Base-by-base conservation (phyloP, 2,113 vertebrate species). In the Pterocles burchelli region DNA sequence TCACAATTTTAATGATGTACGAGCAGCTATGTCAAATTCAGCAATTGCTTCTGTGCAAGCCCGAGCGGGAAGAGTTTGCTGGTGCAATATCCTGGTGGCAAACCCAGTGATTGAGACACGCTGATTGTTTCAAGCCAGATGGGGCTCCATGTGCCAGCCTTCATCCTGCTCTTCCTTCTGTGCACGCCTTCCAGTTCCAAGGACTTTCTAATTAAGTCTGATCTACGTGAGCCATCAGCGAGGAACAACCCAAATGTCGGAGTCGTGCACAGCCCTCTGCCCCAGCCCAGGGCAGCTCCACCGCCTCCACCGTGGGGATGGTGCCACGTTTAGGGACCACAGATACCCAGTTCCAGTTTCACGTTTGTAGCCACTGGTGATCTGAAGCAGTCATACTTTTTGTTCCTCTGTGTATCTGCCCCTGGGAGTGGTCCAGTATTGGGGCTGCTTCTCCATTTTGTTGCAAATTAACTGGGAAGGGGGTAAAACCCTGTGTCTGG, bases 331-430 rank as follows among this genome's bases (percentile, higher is more conserved):
- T 84, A 88, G 81, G 82, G 88, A 88, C 75, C 78, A 59, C 78
- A 96, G 68, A 96, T 59, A 88, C 38, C 91, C 76, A 38, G 5
- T 81, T 93, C 76, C 94, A 46, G 31, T 80, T 58, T 52, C 59
- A 67, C 22, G 55, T 76, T 74, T 66, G 85, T 76, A 95, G 92
- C 93, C 91, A 76, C 90, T 61, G 51, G 89, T 91, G 88, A 93
- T 15, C 17, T 65, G 90, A 96, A 96, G 70, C 49, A 28, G 91
- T 97, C 82, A 45, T 63, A 41, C 91, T 97, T 81, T 71, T 61
- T 59, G 29, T 73, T 72, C 46, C 77, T 29, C 58, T 57, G 10
- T 41, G n/a, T 58, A 63, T 77, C 83, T 91, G 46, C 15, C 66
- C 90, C 90, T 90, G 51, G 9, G 57, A 61, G 38, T 31, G 17